phyloP scores from a whole-genome alignment of 2,797 vertebrate genomes.

The Rhynchonycteris naso region DNA sequence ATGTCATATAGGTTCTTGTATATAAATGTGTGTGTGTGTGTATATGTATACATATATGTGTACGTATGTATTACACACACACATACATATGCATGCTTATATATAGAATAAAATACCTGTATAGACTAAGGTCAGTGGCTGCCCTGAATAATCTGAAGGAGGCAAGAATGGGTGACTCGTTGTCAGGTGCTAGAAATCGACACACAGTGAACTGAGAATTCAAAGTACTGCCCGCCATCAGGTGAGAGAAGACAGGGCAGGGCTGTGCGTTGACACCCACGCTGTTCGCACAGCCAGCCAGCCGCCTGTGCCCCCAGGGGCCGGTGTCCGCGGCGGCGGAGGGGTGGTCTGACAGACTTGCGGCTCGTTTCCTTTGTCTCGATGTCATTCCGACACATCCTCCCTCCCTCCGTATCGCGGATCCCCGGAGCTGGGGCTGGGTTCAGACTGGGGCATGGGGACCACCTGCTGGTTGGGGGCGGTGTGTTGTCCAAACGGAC shows the following conservation, averaged over 20 bases:
- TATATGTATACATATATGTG: background rate
- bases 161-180: too few species aligned
- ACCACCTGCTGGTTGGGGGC: background rate
- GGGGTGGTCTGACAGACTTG: background rate
- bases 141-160: background rate
- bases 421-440: rapidly evolving
- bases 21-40: background rate
- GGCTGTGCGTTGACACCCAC: rapidly evolving
- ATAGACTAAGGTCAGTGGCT: background rate
- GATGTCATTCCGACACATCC: background rate
- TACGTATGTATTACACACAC: background rate
- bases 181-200: background rate
- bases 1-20: background rate
- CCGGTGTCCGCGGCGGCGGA: rapidly evolving
- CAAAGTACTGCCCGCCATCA: background rate
- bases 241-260: background rate
- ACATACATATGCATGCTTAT: background rate
- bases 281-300: too few species aligned
- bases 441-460: rapidly evolving
- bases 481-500: background rate
- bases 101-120: background rate
- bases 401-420: background rate
- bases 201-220: background rate
- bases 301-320: rapidly evolving
- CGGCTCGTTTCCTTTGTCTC: rapidly evolving